These are phyloP conservation scores for Drosophila aldrichi DNA, from an alignment of 2,888 invertebrate species.

Conservation along the genomic window DNA sequence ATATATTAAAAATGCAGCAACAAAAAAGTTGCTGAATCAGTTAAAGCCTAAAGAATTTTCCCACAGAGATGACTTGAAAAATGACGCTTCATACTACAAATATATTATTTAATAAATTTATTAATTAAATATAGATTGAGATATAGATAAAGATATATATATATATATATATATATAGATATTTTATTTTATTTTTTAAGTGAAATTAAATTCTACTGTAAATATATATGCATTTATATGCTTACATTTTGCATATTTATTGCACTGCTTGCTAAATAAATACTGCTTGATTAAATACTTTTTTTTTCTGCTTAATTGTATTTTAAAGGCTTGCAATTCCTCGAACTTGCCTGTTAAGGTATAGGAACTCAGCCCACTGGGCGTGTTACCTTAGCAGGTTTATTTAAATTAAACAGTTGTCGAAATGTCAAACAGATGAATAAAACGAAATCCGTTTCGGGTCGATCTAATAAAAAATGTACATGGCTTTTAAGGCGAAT, in stretches of 20 bases:
- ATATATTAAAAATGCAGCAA: not conserved
- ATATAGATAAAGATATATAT: no score
- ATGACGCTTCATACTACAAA: not conserved
- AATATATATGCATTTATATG: no score
- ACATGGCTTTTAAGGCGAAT: not conserved
- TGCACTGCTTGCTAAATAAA: not conserved
- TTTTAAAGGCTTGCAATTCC: not conserved
- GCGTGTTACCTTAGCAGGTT: no score
- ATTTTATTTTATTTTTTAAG: not conserved
- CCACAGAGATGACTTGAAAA: not conserved
- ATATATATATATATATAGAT: no score
- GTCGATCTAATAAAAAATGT: slow-evolving; percentile 6
- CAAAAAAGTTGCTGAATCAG: not conserved
- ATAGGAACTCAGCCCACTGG: no score
- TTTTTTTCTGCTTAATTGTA: no score
- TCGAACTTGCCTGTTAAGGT: not conserved
- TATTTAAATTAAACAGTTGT: not conserved
- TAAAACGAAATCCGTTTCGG: not conserved
- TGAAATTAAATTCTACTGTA: not conserved
- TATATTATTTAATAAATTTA: not conserved
- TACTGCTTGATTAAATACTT: no score
- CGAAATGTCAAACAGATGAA: not conserved
- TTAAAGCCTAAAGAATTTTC: not conserved
- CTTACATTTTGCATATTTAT: no score
- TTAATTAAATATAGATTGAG: no score